These are phyloP conservation scores for Acleris laterana DNA, from an alignment of 2,888 invertebrate species.

Conservation along the genomic window DNA sequence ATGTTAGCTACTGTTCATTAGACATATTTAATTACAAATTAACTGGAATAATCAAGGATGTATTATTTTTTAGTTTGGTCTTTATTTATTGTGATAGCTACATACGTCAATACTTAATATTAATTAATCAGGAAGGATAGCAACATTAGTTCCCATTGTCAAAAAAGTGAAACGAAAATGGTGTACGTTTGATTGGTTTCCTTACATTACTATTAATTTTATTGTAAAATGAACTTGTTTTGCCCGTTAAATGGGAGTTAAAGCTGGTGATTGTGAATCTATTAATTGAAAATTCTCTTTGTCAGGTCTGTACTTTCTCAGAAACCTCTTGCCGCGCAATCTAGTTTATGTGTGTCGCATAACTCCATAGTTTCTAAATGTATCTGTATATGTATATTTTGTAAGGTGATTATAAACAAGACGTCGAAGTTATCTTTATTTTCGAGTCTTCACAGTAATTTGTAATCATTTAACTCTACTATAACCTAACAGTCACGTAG, in stretches of 20 bases:
- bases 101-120: background rate
- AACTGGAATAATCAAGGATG: too few species aligned
- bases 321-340: constrained; percentile 62
- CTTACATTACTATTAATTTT: constrained; percentile 36
- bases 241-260: constrained; percentile 17
- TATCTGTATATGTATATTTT: constrained; percentile 10
- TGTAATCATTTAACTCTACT: background rate
- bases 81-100: too few species aligned
- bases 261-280: constrained; percentile 36
- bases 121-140: background rate
- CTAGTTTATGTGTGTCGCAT: constrained; percentile 48
- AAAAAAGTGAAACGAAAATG: constrained; percentile 43
- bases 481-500: constrained; percentile 31
- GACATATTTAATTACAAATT: too few species aligned
- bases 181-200: constrained; percentile 43
- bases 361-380: constrained; percentile 18
- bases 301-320: constrained; percentile 38
- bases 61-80: too few species aligned
- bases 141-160: constrained; percentile 26
- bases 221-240: constrained; percentile 37
- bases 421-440: background rate
- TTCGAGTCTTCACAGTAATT: background rate
- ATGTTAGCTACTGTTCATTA: too few species aligned
- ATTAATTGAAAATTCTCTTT: constrained; percentile 29
- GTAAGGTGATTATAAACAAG: background rate